Conservation (phyloP, 1,140 invertebrate species). For the Rhizoglyphus robini region DNA sequence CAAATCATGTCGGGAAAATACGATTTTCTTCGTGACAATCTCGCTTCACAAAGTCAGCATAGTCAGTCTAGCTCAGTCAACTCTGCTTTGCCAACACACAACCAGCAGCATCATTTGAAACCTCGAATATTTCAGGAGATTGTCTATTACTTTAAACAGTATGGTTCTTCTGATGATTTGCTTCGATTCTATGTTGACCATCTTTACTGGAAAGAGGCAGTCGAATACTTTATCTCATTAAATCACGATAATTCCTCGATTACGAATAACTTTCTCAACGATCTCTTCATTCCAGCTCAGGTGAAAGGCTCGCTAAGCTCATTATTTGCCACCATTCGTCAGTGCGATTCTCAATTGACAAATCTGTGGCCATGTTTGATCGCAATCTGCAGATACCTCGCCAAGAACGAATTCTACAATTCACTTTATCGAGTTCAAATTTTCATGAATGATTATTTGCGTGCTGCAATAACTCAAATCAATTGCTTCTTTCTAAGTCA, state of each 20-base stretch:
- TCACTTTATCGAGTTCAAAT: conserved; percentile 31
- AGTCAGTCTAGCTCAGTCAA: background rate
- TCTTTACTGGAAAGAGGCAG: conserved; percentile 34
- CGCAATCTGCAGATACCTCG: conserved; percentile 33
- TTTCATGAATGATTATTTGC: conserved; percentile 27
- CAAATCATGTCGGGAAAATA: conserved; percentile 14
- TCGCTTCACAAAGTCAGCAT: too few species aligned
- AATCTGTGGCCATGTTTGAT: conserved; percentile 33
- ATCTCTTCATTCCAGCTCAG: conserved; percentile 33
- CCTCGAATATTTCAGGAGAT: conserved; percentile 18
- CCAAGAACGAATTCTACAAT: conserved; percentile 31
- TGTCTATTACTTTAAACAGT: conserved; percentile 34
- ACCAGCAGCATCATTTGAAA: conserved; percentile 10
- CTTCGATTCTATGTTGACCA: conserved; percentile 33
- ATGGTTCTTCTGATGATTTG: conserved; percentile 32
- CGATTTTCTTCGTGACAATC: background rate
- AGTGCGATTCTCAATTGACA: conserved; percentile 32
- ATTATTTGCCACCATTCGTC: conserved; percentile 32
- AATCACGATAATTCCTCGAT: conserved; percentile 10
- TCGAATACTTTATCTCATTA: conserved; percentile 29
- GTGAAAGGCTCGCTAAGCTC: conserved; percentile 31
- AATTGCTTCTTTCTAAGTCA: conserved; percentile 23
- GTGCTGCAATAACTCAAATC: conserved; percentile 26
- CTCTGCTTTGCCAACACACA: background rate
- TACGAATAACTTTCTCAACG: conserved; percentile 34